A percentile compares a stretch with the other conserved stretches of the same genome.
Conservation (phyloP, 2,113 vertebrate genomes). For the Menidia beryllina region DNA sequence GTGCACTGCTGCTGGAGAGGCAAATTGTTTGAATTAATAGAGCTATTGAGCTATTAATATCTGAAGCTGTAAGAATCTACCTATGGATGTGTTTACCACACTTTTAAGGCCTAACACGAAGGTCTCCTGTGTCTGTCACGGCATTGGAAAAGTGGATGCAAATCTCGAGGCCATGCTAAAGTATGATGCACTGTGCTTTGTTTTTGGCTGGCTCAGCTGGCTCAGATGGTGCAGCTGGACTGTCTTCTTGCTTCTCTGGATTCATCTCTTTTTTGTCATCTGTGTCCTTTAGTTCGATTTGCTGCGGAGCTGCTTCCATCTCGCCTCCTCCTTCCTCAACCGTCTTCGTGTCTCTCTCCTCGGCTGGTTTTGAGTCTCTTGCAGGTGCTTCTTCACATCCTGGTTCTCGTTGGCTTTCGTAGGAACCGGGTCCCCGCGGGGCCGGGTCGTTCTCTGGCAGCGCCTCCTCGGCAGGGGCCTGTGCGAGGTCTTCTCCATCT, state of each 20-base stretch:
- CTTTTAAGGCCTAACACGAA: constrained; percentile 10
- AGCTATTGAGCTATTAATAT: background rate
- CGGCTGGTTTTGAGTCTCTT: background rate
- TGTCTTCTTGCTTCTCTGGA: constrained; percentile 23
- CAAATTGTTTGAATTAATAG: background rate
- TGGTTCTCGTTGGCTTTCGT: constrained; percentile 19
- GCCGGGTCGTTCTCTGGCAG: background rate
- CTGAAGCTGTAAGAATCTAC: background rate
- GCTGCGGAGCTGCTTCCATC: constrained; percentile 9
- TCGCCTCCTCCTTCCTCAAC: constrained; percentile 10
- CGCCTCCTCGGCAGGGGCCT: background rate
- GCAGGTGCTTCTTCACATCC: background rate
- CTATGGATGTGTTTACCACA: background rate
- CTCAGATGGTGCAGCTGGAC: constrained; percentile 6
- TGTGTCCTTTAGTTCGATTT: constrained; percentile 23
- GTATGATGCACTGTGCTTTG: constrained; percentile 66
- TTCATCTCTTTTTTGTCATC: constrained; percentile 1
- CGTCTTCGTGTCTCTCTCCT: constrained; percentile 9
- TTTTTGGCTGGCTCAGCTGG: constrained; percentile 38
- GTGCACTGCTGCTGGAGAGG: constrained; percentile 21
- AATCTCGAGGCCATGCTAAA: constrained; percentile 42
- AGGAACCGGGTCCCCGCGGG: background rate
- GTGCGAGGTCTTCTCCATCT: constrained; percentile 35
- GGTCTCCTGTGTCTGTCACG: background rate
- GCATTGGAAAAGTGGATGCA: background rate